phyloP scores from a whole-genome alignment of 2,888 invertebrate species.

The Macaria notata region DNA sequence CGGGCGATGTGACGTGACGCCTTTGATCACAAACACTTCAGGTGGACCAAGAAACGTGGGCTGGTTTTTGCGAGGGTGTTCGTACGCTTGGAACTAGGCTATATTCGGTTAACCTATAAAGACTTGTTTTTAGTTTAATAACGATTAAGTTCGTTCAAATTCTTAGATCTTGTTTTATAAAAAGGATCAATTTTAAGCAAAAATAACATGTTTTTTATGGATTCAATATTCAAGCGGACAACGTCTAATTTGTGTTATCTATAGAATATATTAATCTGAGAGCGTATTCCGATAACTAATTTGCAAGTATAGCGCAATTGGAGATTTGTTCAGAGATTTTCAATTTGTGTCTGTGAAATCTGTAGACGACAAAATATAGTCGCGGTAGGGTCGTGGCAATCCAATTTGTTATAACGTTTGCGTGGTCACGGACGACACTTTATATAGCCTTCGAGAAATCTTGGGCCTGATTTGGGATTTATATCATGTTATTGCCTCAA shows the following conservation, averaged over 20 bases:
- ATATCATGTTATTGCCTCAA: conserved; percentile 40
- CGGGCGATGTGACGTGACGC: conserved; percentile 53
- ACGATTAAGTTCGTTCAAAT: too few species aligned
- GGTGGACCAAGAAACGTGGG: conserved; percentile 49
- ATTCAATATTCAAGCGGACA: too few species aligned
- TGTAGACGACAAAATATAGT: conserved; percentile 23
- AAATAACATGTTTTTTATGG: too few species aligned
- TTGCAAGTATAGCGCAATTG: conserved; percentile 35
- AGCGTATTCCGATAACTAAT: conserved; percentile 18
- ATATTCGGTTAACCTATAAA: too few species aligned
- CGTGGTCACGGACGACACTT: conserved; percentile 38
- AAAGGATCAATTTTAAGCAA: too few species aligned
- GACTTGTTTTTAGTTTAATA: too few species aligned
- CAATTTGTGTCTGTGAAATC: conserved; percentile 35
- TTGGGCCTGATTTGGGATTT: conserved; percentile 39
- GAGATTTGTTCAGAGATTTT: conserved; percentile 34
- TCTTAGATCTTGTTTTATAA: too few species aligned
- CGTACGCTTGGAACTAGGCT: neutral
- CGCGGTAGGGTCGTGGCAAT: conserved; percentile 36
- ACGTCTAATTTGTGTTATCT: too few species aligned
- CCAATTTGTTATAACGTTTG: conserved; percentile 51
- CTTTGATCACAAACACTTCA: conserved; percentile 41
- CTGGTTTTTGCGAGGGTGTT: conserved; percentile 36
- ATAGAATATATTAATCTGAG: conserved; percentile 11
- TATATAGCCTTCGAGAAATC: conserved; percentile 33